Percentiles rank a stretch among this genome's conserved stretches.
Conservation (phyloP, 2,888 invertebrate species). For the Tholera decimalis region DNA sequence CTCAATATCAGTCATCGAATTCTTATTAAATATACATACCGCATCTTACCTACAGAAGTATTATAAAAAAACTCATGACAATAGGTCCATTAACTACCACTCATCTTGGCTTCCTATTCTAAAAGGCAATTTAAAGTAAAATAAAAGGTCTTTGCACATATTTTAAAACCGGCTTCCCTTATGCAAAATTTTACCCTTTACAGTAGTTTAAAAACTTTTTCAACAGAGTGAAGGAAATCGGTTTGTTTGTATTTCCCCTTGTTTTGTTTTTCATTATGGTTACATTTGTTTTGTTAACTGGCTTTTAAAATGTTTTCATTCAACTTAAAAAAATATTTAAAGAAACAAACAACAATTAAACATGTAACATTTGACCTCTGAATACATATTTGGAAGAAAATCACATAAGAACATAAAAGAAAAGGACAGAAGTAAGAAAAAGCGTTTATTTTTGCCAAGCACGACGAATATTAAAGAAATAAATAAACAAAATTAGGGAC, state of each 20-base stretch:
- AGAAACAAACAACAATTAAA: no score
- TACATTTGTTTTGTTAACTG: no score
- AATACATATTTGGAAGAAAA: background rate
- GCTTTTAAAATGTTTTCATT: no score
- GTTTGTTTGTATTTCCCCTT: background rate
- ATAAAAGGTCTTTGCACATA: background rate
- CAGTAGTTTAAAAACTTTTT: conserved; percentile 3
- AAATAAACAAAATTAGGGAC: no score
- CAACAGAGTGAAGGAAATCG: background rate
- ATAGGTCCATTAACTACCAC: background rate
- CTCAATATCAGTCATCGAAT: no score
- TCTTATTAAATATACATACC: no score
- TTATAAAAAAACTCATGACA: background rate
- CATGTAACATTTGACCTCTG: background rate
- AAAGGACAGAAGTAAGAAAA: no score
- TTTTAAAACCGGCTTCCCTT: background rate
- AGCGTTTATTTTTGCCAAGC: no score
- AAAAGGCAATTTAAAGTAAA: background rate
- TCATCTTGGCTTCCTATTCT: background rate
- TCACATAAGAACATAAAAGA: background rate
- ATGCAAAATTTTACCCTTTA: background rate
- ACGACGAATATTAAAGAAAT: no score
- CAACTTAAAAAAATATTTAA: no score
- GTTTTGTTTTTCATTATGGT: conserved; percentile 1
- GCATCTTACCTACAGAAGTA: no score